Conservation (phyloP, 2,113 vertebrate genomes). For the Crocuta crocuta region DNA sequence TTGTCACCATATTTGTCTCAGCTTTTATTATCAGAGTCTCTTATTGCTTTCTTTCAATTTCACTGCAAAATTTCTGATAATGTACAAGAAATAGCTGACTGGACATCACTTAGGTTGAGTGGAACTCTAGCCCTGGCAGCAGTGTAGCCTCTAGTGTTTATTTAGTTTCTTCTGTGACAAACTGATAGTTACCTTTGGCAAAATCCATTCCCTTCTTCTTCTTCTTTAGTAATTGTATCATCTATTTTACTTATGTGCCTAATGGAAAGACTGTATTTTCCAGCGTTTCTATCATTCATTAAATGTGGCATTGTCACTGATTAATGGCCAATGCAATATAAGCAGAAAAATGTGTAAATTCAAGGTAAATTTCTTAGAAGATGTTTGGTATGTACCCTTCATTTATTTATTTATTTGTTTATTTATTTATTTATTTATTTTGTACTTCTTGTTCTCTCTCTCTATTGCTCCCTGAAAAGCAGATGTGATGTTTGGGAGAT, state of each 20-base stretch:
- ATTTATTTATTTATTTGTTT: neutral
- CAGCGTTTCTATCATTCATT: neutral
- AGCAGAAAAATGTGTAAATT: neutral
- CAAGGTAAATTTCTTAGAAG: neutral
- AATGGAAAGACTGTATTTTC: neutral
- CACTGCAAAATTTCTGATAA: neutral
- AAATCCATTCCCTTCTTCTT: neutral
- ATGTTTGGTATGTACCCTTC: neutral
- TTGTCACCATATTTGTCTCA: neutral
- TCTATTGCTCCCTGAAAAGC: neutral
- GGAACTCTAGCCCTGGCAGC: neutral
- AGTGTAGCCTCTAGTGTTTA: neutral
- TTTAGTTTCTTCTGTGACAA: neutral
- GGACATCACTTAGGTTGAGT: neutral
- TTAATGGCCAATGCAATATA: neutral
- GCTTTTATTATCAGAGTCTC: neutral
- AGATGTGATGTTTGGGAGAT: neutral
- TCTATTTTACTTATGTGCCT: neutral
- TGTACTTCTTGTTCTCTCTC: neutral
- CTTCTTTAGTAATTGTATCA: neutral
- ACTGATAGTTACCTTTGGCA: neutral
- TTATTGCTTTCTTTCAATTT: neutral
- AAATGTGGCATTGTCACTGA: neutral
- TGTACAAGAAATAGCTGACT: neutral
- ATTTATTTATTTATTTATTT: neutral